Evolutionary conservation across 2,888 invertebrate species (phyloP), one percentile per base, ranked within the genome.

Genomic region (Ptilodon capucinus): DNA sequence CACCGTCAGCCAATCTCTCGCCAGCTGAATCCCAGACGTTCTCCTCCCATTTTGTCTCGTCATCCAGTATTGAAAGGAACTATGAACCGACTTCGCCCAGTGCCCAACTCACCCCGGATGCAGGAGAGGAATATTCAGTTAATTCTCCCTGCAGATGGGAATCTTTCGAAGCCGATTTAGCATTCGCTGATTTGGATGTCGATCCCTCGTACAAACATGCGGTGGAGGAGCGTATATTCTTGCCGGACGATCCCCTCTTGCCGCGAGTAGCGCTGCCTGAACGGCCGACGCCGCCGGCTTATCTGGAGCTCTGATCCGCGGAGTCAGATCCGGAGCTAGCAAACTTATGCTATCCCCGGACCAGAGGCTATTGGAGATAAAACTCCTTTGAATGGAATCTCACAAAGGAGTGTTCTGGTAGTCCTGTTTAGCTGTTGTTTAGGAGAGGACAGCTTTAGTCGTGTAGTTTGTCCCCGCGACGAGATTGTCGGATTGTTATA

Each of bases 1-100:
- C 94, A 3, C 94, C 95, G 17, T 93, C 93, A 39, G 93, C 94
- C 13, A 94, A 94, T 73, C 90, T 94, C 13, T 92, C 92, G 18
- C 80, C 92, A 56, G 91, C 85, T 40, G 91, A 91, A 63, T 92
- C 93, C 2, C 93, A 93, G 74, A 92, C 92, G 7, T 93, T 93
- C 64, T 93, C 93, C 34, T 93, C 93, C 35, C 93, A 93, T 74
- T 93, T 93, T 68, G 93, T 93, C 6, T 92, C 91, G 1, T 80
- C 90, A 1, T 89, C 88, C 4, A 91, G 91, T 63, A 86, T 91
- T 51, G 91, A 91, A 56, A 86, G 69, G 55, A 86, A 90, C 35
- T 84, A 87, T 52, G 88, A 84, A 40, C 84, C 88, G 5, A 79
- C 86, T 13, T 91, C 93, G 42, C 93, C 93, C 1, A 93, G 93